Percentiles rank a stretch among this genome's conserved stretches.
phyloP scores from a whole-genome alignment of 2,888 invertebrate genomes.

The Xestia rhomboidea region DNA sequence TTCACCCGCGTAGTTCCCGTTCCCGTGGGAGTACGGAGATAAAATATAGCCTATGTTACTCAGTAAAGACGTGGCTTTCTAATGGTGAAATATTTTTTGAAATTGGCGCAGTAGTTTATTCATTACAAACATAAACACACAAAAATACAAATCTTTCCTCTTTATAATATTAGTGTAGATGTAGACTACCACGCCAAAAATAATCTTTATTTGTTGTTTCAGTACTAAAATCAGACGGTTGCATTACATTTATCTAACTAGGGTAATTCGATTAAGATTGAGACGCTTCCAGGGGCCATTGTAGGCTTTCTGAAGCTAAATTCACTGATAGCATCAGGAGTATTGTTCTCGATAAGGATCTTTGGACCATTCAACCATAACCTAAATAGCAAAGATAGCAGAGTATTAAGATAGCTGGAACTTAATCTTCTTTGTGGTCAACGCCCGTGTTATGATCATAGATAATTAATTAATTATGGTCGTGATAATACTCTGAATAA shows the following conservation, averaged over 20 bases:
- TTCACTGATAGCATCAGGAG: not conserved
- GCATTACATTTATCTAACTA: not conserved
- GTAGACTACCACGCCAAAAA: no score
- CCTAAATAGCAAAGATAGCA: not conserved
- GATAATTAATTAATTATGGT: not conserved
- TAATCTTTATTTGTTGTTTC: not conserved
- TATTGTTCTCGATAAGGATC: not conserved
- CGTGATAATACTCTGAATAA: not conserved
- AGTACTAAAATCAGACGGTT: not conserved
- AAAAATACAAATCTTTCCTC: no score
- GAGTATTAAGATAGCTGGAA: not conserved
- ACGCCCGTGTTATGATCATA: not conserved
- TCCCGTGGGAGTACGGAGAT: no score
- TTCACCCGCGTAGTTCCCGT: no score
- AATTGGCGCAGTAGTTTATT: no score
- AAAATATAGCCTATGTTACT: no score
- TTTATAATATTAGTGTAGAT: no score
- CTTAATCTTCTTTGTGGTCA: constrained; percentile 5
- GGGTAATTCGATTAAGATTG: not conserved
- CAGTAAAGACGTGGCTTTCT: no score
- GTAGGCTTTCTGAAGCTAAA: not conserved
- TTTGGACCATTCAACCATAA: not conserved
- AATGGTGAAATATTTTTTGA: no score
- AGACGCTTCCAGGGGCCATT: not conserved
- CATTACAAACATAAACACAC: no score